Evolutionary conservation across 2,888 invertebrate species (phyloP).

Genomic region (Drosophila diplacantha): DNA sequence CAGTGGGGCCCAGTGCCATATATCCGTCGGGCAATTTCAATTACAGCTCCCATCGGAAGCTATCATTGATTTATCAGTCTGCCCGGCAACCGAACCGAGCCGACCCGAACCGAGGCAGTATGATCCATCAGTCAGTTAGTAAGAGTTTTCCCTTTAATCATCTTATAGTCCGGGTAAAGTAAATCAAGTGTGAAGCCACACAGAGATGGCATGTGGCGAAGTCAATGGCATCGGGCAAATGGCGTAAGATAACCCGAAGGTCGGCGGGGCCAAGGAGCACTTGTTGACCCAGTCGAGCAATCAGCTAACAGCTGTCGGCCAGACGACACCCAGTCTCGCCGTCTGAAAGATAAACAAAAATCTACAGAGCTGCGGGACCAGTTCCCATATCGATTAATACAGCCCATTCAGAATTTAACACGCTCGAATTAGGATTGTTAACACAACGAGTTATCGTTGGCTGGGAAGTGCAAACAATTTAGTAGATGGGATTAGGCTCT

Average conservation of each 20-base stretch:
- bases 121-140: not conserved
- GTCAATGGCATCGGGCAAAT: slow-evolving; percentile 36
- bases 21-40: slow-evolving; percentile 24
- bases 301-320: slow-evolving; percentile 38
- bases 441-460: not conserved
- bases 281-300: slow-evolving; percentile 40
- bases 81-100: slow-evolving; percentile 2
- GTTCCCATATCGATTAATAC: slow-evolving; percentile 16
- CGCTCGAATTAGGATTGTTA: slow-evolving; percentile 13
- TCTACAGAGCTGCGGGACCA: slow-evolving; percentile 2
- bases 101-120: not conserved
- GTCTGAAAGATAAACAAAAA: slow-evolving; percentile 28
- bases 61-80: slow-evolving; percentile 42
- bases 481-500: slow-evolving; percentile 9
- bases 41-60: slow-evolving; percentile 21
- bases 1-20: slow-evolving; percentile 15
- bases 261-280: slow-evolving; percentile 12
- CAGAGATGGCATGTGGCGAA: slow-evolving; percentile 20
- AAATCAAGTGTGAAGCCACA: slow-evolving; percentile 31
- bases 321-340: slow-evolving; percentile 32
- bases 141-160: slow-evolving; percentile 16
- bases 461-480: slow-evolving; percentile 9
- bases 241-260: slow-evolving; percentile 35
- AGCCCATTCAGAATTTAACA: slow-evolving; percentile 20
- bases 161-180: slow-evolving; percentile 8